A percentile compares a stretch with the other conserved stretches of the same genome.
Conservation (phyloP, 2,113 vertebrate species). For the Syrrhaptes paradoxus region DNA sequence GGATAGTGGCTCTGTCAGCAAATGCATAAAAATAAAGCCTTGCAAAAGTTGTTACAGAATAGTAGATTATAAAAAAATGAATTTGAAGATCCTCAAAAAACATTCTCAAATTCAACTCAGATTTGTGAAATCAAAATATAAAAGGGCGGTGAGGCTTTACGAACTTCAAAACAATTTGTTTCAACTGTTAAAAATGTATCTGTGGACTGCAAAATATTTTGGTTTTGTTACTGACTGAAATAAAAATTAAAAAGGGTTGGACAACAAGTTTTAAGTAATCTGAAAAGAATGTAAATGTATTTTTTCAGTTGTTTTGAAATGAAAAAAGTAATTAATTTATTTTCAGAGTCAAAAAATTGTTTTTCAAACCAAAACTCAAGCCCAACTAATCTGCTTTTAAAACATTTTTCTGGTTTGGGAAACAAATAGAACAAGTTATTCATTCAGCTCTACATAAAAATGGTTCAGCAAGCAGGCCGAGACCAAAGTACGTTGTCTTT, state of each 20-base stretch:
- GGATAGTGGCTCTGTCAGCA: background rate
- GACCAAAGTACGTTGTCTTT: background rate
- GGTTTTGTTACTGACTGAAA: background rate
- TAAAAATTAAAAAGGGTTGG: background rate
- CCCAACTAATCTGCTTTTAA: background rate
- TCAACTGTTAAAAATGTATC: background rate
- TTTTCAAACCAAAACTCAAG: background rate
- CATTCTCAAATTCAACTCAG: background rate
- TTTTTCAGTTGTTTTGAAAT: background rate
- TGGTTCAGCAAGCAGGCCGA: background rate
- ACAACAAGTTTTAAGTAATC: background rate
- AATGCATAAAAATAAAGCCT: background rate
- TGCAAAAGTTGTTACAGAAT: background rate
- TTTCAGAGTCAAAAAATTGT: background rate
- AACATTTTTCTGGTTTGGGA: background rate
- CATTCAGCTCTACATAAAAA: background rate
- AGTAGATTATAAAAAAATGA: background rate
- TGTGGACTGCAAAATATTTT: background rate
- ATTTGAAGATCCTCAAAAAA: background rate
- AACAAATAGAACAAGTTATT: background rate
- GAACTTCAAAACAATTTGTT: background rate
- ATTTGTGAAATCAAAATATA: background rate
- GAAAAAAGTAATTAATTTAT: accelerated
- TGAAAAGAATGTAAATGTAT: background rate
- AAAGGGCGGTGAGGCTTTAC: background rate